A percentile compares a stretch with the other conserved stretches of the same genome.
phyloP scores from a whole-genome alignment of 2,888 invertebrate species.

The Aleiodes testaceus region DNA sequence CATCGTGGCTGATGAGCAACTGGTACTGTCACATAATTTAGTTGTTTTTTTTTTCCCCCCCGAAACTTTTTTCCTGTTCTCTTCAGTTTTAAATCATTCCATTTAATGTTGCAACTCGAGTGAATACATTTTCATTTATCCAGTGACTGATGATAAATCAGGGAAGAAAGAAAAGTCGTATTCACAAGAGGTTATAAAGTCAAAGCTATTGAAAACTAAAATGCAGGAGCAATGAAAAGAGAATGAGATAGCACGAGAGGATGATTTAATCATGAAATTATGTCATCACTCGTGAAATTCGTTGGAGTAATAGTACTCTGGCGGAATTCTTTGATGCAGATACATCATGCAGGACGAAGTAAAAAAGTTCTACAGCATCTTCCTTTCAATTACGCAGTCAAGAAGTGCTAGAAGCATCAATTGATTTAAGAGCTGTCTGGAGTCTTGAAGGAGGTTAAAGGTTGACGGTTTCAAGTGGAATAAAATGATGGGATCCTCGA shows the following conservation, averaged over 20 bases:
- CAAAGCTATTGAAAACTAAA: slow-evolving; percentile 31
- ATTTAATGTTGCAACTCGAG: slow-evolving; percentile 27
- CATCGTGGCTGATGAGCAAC: slow-evolving; percentile 6
- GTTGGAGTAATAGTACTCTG: slow-evolving; percentile 31
- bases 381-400: slow-evolving; percentile 57
- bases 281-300: slow-evolving; percentile 26
- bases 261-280: slow-evolving; percentile 35
- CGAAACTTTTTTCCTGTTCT: slow-evolving; percentile 35
- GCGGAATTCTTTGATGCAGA: slow-evolving; percentile 30
- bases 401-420: slow-evolving; percentile 52
- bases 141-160: background rate
- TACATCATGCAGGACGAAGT: slow-evolving; percentile 8
- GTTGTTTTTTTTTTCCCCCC: background rate
- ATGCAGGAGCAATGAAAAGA: too few relatives aligned
- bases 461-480: slow-evolving; percentile 46
- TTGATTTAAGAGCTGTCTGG: slow-evolving; percentile 58
- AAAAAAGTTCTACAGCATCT: slow-evolving; percentile 1
- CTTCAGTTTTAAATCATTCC: slow-evolving; percentile 29
- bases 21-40: slow-evolving; percentile 16
- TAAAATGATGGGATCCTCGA: slow-evolving; percentile 40
- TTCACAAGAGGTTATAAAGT: slow-evolving; percentile 4
- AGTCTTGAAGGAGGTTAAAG: slow-evolving; percentile 49
- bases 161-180: background rate
- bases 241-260: background rate
- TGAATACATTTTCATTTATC: slow-evolving; percentile 20